Conservation (phyloP, 2,888 invertebrate species). For the Leucoma salicis region DNA sequence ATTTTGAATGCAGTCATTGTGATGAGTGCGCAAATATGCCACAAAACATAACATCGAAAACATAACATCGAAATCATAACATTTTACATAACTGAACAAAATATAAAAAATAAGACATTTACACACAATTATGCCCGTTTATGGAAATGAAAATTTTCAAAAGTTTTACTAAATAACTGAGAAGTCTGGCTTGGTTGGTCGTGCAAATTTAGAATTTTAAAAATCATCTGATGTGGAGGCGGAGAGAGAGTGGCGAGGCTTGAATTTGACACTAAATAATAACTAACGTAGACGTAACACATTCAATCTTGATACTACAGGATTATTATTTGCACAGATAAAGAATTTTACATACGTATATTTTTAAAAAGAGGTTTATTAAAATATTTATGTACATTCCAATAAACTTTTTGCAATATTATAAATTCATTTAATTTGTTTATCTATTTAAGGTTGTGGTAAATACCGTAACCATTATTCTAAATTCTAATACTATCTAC, state of each 20-base stretch:
- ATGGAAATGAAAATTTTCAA: not conserved
- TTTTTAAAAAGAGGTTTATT: too few species aligned
- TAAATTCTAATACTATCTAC: too few species aligned
- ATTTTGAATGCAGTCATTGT: slow-evolving; percentile 40
- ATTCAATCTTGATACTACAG: too few species aligned
- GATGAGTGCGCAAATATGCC: slow-evolving; percentile 48
- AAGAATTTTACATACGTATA: too few species aligned
- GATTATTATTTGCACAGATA: too few species aligned
- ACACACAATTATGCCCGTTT: not conserved
- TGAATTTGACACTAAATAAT: slow-evolving; percentile 34
- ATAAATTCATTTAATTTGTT: too few species aligned
- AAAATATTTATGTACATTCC: too few species aligned
- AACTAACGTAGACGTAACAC: slow-evolving; percentile 34
- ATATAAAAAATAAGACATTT: slow-evolving; percentile 18
- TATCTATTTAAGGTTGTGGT: too few species aligned
- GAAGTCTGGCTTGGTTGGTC: slow-evolving; percentile 40
- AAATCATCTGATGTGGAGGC: slow-evolving; percentile 18
- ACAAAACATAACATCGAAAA: slow-evolving; percentile 41
- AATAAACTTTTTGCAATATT: too few species aligned
- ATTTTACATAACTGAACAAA: too few species aligned
- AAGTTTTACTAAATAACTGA: not conserved
- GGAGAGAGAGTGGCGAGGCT: slow-evolving; percentile 27
- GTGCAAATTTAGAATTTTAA: slow-evolving; percentile 25
- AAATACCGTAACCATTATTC: too few species aligned
- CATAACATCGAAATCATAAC: slow-evolving; percentile 27